Base-by-base conservation (phyloP, 2,888 invertebrate genomes). In the Torymus texanus region DNA sequence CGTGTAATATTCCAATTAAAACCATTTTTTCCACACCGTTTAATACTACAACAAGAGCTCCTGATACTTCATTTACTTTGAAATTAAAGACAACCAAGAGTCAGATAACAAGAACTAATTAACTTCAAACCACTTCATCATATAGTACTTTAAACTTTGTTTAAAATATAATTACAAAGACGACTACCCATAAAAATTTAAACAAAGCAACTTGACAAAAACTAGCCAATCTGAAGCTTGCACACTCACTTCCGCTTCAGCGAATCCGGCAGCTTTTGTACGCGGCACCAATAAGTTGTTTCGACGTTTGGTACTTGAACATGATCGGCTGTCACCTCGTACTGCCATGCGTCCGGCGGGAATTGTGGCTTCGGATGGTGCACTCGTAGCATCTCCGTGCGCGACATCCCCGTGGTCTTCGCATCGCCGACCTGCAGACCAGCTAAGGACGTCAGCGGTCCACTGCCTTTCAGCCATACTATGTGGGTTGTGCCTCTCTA, bases 231-330 rank as follows among this genome's bases (percentile, higher is more conserved):
- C 41, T 5, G 8, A 41, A 41, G 41, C 8, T 41, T 8, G 41
- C 41, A 18, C 80, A 18, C 80, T 78, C 97, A 97, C 86, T 94
- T 93, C 79, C 91, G 85, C 10, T 85, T 90, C 65, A 96, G 91
- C 76, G 92, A 91, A 8, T 93, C 91, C 0, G 97, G 97, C 14
- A 99, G 90, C 86, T 94, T 94, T 71, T 95, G 93, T 5, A 98
- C 93, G 80, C 95, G 95, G 88, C 99, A 99, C 98, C 99, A 99
- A 88, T 99, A 99, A 0, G 98, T 98, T 0, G 99, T 99, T 85
- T 98, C 98, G 13, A 91, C 92, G 2, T 92, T 91, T 0, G 98
- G 98, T 3, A 99, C 94, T 80, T 93, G 91, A 0, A 96, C 93
- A 66, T 93, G 91, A 73, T 94, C 91, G 21, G 94, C 92, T 0